Conservation (phyloP, 1,140 invertebrate genomes). For the Leptinotarsa lineolata region DNA sequence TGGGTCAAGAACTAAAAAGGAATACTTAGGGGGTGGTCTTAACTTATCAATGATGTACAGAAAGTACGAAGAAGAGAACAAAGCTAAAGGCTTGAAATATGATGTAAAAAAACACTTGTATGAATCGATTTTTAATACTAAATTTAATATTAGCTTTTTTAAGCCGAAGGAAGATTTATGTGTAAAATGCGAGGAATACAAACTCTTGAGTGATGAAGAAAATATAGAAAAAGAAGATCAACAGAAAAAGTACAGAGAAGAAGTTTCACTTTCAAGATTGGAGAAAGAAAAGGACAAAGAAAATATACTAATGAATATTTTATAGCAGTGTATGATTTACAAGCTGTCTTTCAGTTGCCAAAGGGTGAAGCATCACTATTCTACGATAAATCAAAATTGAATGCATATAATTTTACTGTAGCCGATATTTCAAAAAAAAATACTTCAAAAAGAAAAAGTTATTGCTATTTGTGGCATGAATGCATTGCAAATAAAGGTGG, state of each 20-base stretch:
- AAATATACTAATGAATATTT: neutral
- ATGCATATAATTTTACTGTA: constrained; percentile 1
- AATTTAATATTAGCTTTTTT: constrained; percentile 53
- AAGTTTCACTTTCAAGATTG: neutral
- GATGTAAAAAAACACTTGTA: neutral
- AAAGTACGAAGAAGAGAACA: too few relatives aligned
- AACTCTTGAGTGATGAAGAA: neutral
- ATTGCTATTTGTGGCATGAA: neutral
- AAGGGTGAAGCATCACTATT: neutral
- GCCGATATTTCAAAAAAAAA: neutral
- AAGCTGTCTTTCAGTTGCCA: neutral
- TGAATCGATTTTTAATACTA: neutral
- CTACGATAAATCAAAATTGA: neutral
- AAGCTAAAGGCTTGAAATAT: neutral
- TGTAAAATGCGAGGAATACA: constrained; percentile 17
- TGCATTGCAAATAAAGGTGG: neutral
- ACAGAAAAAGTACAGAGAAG: neutral
- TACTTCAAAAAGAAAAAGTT: constrained; percentile 10
- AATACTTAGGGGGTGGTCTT: constrained; percentile 44
- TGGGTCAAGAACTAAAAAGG: constrained; percentile 31
- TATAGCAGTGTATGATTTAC: neutral
- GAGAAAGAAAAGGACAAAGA: constrained; percentile 5
- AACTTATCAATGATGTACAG: constrained; percentile 34
- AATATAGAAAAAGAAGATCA: neutral
- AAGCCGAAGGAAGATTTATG: constrained; percentile 56